These are phyloP conservation scores for Noctua comes DNA, from an alignment of 2,888 invertebrate genomes.

Conservation along the genomic window DNA sequence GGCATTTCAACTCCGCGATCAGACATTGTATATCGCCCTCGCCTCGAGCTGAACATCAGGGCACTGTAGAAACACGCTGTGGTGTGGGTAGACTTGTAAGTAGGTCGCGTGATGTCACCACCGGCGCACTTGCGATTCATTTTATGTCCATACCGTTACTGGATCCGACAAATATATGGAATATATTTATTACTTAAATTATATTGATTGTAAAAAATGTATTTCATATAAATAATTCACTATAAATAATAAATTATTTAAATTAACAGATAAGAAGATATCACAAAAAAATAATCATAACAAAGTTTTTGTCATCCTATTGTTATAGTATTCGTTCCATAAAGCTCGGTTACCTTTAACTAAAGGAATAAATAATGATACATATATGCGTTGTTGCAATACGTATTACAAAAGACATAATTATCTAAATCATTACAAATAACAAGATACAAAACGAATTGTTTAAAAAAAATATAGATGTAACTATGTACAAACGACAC, in stretches of 20 bases:
- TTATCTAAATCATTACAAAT: constrained; percentile 19
- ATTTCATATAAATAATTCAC: no score
- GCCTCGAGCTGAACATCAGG: no score
- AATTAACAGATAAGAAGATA: neutral
- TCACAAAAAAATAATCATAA: neutral
- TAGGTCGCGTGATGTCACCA: no score
- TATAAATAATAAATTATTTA: no score
- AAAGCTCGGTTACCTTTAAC: constrained; percentile 15
- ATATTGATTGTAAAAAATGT: no score
- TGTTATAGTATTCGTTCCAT: constrained; percentile 33
- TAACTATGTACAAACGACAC: neutral
- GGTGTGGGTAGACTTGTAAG: no score
- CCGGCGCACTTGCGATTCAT: no score
- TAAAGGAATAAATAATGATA: constrained; percentile 25
- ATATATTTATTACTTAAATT: neutral
- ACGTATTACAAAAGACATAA: neutral
- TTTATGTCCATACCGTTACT: no score
- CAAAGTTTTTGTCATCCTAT: neutral
- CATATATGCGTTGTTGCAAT: constrained; percentile 17
- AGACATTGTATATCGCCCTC: no score
- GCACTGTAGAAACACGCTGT: no score
- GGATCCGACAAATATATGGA: neutral
- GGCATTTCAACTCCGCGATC: no score
- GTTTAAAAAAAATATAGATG: constrained; percentile 20
- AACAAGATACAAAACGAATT: constrained; percentile 13